A percentile compares a stretch with the other conserved stretches of the same genome.
These are phyloP conservation scores for Scrobipalpa costella DNA, from an alignment of 2,888 invertebrate genomes.

Conservation along the genomic window DNA sequence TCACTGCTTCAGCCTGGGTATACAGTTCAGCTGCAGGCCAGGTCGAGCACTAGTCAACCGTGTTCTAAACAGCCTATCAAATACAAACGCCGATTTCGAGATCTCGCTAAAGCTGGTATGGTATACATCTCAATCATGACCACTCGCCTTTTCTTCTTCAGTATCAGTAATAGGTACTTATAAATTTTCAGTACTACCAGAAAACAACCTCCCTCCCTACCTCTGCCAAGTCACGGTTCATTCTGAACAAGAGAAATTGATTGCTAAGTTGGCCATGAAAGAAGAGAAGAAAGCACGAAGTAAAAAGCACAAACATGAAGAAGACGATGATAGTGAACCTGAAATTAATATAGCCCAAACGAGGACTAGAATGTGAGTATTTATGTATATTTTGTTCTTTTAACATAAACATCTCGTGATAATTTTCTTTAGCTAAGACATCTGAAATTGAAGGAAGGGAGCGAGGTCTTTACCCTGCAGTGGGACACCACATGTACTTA, in stretches of 20 bases:
- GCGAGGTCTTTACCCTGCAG: too few relatives aligned
- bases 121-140: neutral
- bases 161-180: neutral
- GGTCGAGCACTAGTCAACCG: neutral
- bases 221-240: slow-evolving; percentile 91
- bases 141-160: neutral
- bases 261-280: slow-evolving; percentile 88
- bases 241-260: slow-evolving; percentile 90
- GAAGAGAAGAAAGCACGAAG: slow-evolving; percentile 89
- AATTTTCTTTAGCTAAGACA: too few relatives aligned
- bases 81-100: neutral
- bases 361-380: slow-evolving; percentile 52
- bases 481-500: too few relatives aligned
- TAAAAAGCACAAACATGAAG: slow-evolving; percentile 65
- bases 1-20: slow-evolving; percentile 2
- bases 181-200: neutral
- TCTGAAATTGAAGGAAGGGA: too few relatives aligned
- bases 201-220: slow-evolving; percentile 80
- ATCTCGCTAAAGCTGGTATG: neutral
- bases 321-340: slow-evolving; percentile 74
- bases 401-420: too few relatives aligned
- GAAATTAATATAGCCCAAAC: slow-evolving; percentile 78
- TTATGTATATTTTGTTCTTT: too few relatives aligned
- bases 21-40: too few relatives aligned
- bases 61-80: neutral